Evolutionary conservation across 2,888 invertebrate species (phyloP).

Genomic region (Netelia virgata): DNA sequence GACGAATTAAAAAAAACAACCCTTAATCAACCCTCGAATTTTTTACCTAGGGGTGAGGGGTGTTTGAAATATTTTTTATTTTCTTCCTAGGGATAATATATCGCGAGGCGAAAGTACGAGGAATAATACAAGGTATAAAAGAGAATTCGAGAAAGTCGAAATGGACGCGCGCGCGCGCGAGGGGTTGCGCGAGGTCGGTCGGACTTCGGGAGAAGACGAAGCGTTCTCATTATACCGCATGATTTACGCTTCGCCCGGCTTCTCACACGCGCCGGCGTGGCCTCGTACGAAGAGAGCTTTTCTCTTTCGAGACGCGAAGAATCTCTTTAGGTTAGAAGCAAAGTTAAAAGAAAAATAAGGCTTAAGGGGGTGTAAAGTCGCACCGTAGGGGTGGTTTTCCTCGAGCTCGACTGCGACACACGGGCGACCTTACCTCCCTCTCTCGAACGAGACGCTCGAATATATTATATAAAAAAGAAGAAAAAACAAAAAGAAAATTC

Average conservation of each 20-base stretch:
- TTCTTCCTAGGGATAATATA: background rate
- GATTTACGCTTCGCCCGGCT: slow-evolving; percentile 81
- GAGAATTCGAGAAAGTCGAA: slow-evolving; percentile 74
- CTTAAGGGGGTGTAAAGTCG: slow-evolving; percentile 84
- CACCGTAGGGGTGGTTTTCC: slow-evolving; percentile 68
- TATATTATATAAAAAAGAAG: slow-evolving; percentile 78
- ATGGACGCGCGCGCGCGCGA: slow-evolving; percentile 78
- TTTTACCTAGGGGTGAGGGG: no score
- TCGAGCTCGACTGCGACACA: slow-evolving; percentile 36
- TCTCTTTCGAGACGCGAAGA: slow-evolving; percentile 48
- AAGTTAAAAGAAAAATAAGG: slow-evolving; percentile 85
- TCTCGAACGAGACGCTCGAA: slow-evolving; percentile 67
- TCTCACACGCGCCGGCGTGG: slow-evolving; percentile 71
- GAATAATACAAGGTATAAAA: slow-evolving; percentile 53
- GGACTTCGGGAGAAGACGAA: slow-evolving; percentile 81
- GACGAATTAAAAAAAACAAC: no score
- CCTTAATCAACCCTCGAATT: no score
- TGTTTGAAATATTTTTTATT: no score
- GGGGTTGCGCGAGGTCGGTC: slow-evolving; percentile 72
- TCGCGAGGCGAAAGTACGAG: slow-evolving; percentile 22
- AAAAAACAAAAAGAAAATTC: slow-evolving; percentile 57
- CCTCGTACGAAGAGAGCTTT: slow-evolving; percentile 74
- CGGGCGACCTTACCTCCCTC: slow-evolving; percentile 14
- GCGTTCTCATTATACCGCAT: slow-evolving; percentile 84
- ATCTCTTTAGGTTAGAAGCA: slow-evolving; percentile 81